Base-by-base conservation (phyloP, 2,797 vertebrate species). In the Aulostomus chinensis region DNA sequence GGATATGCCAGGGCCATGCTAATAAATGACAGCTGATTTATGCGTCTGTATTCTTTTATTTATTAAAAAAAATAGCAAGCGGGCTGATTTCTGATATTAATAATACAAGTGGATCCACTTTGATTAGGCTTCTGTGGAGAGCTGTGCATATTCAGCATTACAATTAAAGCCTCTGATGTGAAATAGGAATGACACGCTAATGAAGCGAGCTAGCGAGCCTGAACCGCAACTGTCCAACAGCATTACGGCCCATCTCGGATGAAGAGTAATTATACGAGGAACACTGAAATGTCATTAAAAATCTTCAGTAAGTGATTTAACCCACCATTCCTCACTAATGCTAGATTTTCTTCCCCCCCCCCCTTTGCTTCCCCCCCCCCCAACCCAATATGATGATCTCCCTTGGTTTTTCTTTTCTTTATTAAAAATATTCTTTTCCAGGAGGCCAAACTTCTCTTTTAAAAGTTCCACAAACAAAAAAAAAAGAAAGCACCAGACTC, bases 71-170 rank as follows among this genome's bases (percentile, higher is more conserved):
- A 24, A 24, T 95, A 97, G 95, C 96, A 98, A 95, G 94, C 94
- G 91, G 94, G 94, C 95, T 96, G 95, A 98, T 99, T 97, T 97
- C 95, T 95, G 95, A 96, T 98, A 99, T 99, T 98, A 99, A 98
- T 99, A 99, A 99, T 98, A 99, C 95, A 99, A 98, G 96, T 97
- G 96, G 96, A 97, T 98, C 96, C 94, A 98, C 96, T 99, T 98
- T 99, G 96, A 98, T 99, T 98, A 98, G 95, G 95, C 93, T 94
- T 94, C 94, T 93, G 93, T 92, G 91, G 95, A 95, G 95, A 94
- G 94, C 93, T 92, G 94, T 95, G 95, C 95, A 98, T 97, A 98
- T 97, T 96, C 95, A 94, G 96, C 96, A 97, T 98, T 96, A 98
- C 96, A 98, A 99, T 98, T 98, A 98, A 98, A 99, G 95, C 94